Evolutionary conservation across 2,888 invertebrate genomes (phyloP).

Genomic region (Nomada hirtipes): DNA sequence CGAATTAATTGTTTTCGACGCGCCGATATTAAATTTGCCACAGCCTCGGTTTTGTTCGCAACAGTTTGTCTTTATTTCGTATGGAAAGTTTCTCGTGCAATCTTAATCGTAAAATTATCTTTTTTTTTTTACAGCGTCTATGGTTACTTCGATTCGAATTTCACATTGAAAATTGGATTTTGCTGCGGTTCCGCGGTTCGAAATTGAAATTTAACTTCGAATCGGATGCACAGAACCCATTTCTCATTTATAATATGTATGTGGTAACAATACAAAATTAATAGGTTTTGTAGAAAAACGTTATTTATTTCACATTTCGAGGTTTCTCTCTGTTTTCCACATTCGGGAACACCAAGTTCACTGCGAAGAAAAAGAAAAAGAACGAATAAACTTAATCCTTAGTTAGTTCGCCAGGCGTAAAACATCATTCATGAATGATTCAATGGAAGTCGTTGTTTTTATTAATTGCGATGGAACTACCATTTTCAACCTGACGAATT

Average conservation of each 20-base stretch:
- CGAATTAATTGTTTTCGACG: background rate
- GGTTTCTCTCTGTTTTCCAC: background rate
- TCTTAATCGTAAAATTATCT: too few relatives aligned
- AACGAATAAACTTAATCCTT: background rate
- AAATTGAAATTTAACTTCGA: background rate
- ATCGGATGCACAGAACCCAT: slow-evolving; percentile 8
- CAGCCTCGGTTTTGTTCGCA: too few relatives aligned
- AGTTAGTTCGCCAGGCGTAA: background rate
- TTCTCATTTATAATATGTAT: slow-evolving; percentile 1
- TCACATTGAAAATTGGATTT: background rate
- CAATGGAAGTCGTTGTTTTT: background rate
- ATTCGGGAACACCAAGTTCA: slow-evolving; percentile 33
- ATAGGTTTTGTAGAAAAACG: slow-evolving; percentile 44
- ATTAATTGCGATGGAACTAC: background rate
- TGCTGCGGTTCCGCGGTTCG: background rate
- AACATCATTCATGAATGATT: background rate
- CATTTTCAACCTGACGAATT: background rate
- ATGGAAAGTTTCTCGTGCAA: too few relatives aligned
- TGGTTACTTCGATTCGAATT: background rate
- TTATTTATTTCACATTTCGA: slow-evolving; percentile 50
- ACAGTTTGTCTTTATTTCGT: too few relatives aligned
- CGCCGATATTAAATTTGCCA: too few relatives aligned
- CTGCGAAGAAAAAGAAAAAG: slow-evolving; percentile 39
- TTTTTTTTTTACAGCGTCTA: too few relatives aligned
- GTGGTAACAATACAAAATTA: slow-evolving; percentile 22